Percentiles rank a stretch among this genome's conserved stretches.
phyloP scores from a whole-genome alignment of 2,888 invertebrate species.

The Anagyrus pseudococci region DNA sequence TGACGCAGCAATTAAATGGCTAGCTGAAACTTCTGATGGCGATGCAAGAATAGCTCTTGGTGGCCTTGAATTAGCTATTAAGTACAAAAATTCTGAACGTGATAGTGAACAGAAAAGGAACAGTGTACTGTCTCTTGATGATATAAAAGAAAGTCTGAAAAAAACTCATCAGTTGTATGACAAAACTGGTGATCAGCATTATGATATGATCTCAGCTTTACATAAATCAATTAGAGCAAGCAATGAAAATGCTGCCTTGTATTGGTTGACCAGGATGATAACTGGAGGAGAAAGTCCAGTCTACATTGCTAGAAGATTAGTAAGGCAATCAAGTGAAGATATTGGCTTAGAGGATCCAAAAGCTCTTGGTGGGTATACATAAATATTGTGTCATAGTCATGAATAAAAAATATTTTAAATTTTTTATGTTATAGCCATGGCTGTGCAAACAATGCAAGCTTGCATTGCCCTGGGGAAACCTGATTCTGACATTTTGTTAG shows the following conservation, averaged over 20 bases:
- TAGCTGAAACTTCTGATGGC: constrained; percentile 81
- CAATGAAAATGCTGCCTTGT: constrained; percentile 80
- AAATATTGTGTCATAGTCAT: constrained; percentile 3
- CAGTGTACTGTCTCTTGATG: constrained; percentile 66
- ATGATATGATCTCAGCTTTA: constrained; percentile 81
- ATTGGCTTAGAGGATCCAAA: constrained; percentile 68
- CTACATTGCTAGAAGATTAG: constrained; percentile 77
- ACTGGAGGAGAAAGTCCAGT: constrained; percentile 82
- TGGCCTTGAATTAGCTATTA: constrained; percentile 75
- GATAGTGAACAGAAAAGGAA: constrained; percentile 45
- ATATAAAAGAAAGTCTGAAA: constrained; percentile 78
- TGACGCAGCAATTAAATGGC: constrained; percentile 70
- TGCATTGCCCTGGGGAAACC: constrained; percentile 84
- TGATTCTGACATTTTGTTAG: constrained; percentile 78
- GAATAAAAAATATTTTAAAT: constrained; percentile 7
- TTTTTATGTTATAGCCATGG: constrained; percentile 66
- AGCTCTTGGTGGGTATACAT: constrained; percentile 51
- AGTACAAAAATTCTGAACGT: constrained; percentile 62
- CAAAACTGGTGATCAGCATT: constrained; percentile 81
- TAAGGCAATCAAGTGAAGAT: constrained; percentile 80
- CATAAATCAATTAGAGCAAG: constrained; percentile 85
- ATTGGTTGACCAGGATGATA: constrained; percentile 83
- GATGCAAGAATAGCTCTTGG: constrained; percentile 82
- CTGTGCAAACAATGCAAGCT: constrained; percentile 78
- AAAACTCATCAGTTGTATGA: constrained; percentile 82